Evolutionary conservation across 2,797 vertebrate genomes (phyloP), one percentile per base, ranked within the genome.

Genomic region (Decapterus maruadsi): DNA sequence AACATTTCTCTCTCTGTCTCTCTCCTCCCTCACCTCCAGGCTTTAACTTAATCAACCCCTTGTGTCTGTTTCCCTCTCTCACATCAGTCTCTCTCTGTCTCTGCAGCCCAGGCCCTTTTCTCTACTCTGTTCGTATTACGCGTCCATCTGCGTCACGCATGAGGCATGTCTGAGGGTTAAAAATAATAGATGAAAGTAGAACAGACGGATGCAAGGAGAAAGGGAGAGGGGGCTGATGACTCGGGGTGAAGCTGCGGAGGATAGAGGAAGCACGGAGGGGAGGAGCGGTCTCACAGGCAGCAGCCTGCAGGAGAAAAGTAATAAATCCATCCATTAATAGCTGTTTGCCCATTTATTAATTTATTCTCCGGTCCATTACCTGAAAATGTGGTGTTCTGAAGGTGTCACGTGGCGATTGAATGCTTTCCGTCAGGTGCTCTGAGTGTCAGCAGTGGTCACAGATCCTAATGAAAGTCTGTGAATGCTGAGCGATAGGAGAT

Each of bases 121-220:
- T 72, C 81, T 81, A 57, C 59, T 61, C 85, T 85, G 88, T 91
- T 86, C 22, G 71, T 71, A 53, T 92, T 91, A 82, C 90, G 88
- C 51, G 80, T 78, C 86, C 82, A 92, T 93, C 84, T 96, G 94
- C 94, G 94, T 96, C 95, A 96, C 67, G 54, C 38, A 69, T 92
- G 92, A 94, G 93, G 85, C 85, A 87, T 68, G 88, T 81, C 90
- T 89, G 68, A 83, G 90, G 88, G 92, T 94, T 95, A 95, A 95
- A 95, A 95, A 95, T 95, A 96, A 93, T 87, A 80, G 82, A 92
- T 88, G 83, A 93, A 90, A 88, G 73, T 72, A 85, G 74, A 84
- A 78, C 76, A 85, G 86, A 86, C 58, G 83, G 78, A 86, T 78
- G 77, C 75, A 67, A 78, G 68, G 59, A 72, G 69, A 83, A 74